phyloP scores from a whole-genome alignment of 2,888 invertebrate genomes.

The Noctua pronuba region DNA sequence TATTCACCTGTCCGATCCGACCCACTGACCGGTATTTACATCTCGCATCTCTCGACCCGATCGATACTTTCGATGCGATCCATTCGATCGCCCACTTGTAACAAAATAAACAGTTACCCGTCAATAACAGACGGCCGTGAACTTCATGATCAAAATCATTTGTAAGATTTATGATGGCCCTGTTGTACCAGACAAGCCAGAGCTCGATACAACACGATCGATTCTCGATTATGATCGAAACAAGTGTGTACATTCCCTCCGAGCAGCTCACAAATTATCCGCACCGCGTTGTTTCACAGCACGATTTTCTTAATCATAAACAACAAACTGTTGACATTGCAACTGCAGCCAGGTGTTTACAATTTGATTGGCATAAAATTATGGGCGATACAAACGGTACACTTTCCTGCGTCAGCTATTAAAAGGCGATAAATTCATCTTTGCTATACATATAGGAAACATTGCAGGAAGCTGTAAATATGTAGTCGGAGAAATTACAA shows the following conservation, averaged over 20 bases:
- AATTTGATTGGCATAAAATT: conserved; percentile 78
- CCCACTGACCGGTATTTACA: conserved; percentile 81
- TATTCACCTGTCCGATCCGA: conserved; percentile 81
- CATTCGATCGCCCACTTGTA: conserved; percentile 77
- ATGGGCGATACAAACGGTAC: conserved; percentile 76
- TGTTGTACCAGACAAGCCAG: conserved; percentile 60
- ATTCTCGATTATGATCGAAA: conserved; percentile 55
- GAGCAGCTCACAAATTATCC: conserved; percentile 52
- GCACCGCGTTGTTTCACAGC: conserved; percentile 42
- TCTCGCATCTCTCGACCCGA: conserved; percentile 70
- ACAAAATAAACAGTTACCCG: conserved; percentile 75
- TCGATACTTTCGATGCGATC: conserved; percentile 79
- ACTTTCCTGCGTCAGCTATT: conserved; percentile 78
- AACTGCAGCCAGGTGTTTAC: conserved; percentile 60
- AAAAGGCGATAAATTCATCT: conserved; percentile 80
- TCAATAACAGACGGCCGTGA: conserved; percentile 75
- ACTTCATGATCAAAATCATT: conserved; percentile 75
- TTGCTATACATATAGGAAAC: conserved; percentile 71
- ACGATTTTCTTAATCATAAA: conserved; percentile 58
- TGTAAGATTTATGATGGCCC: conserved; percentile 71
- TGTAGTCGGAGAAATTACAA: conserved; percentile 76
- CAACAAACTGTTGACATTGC: conserved; percentile 59
- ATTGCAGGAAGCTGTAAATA: conserved; percentile 75
- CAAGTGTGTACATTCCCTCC: conserved; percentile 46
- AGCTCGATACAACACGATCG: conserved; percentile 59